phyloP scores from a whole-genome alignment of 2,888 invertebrate species.

The Cetonia aurata region DNA sequence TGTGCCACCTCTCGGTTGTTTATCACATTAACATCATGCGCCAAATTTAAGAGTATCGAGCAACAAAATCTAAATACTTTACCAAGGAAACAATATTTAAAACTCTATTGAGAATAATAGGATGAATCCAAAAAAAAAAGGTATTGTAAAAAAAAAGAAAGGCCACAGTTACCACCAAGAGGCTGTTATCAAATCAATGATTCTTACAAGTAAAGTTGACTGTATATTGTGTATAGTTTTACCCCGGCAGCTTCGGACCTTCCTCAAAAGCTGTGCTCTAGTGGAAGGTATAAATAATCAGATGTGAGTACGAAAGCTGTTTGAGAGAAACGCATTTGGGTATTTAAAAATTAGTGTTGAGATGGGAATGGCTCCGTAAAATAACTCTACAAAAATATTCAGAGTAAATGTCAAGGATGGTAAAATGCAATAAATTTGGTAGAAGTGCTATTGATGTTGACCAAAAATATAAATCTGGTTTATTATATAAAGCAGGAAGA shows the following conservation, averaged over 20 bases:
- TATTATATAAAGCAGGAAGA: neutral
- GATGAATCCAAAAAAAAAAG: neutral
- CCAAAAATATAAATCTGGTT: neutral
- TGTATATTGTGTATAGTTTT: constrained; percentile 25
- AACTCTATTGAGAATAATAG: neutral
- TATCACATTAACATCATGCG: too few species aligned
- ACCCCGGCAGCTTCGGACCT: constrained; percentile 32
- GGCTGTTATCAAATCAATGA: constrained; percentile 17
- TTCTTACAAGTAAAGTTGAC: constrained; percentile 11
- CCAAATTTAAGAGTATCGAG: too few species aligned
- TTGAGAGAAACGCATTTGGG: constrained; percentile 1
- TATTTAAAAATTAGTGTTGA: neutral
- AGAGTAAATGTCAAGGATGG: neutral
- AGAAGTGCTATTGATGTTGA: neutral
- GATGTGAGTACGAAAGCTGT: neutral
- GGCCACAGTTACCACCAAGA: constrained; percentile 26
- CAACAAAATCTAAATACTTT: too few species aligned
- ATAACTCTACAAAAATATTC: neutral
- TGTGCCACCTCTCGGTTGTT: too few species aligned
- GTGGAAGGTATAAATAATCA: constrained; percentile 9
- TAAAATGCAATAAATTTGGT: neutral
- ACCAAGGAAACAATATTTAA: too few species aligned
- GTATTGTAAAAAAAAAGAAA: constrained; percentile 24
- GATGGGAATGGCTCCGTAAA: neutral
- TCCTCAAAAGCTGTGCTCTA: neutral